Evolutionary conservation across 2,888 invertebrate species (phyloP).

Genomic region (Asteroscopus sphinx): DNA sequence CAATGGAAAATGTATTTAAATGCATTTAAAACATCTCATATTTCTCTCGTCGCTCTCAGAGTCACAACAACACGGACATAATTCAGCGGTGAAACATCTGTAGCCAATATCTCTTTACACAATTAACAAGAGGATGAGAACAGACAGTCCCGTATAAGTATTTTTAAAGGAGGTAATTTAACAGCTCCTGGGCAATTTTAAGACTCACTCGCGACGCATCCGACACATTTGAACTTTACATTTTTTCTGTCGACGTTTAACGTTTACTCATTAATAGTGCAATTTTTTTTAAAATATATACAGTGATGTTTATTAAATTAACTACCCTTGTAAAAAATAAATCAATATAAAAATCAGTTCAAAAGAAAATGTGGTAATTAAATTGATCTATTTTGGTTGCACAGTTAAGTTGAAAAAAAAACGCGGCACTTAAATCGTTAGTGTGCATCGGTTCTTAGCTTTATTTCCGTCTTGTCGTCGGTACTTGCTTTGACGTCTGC

Average conservation of each 20-base stretch:
- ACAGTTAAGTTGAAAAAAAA: constrained; percentile 46
- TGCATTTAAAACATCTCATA: constrained; percentile 80
- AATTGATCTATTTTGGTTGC: constrained; percentile 52
- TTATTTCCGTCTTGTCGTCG: constrained; percentile 81
- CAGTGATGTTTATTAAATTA: constrained; percentile 34
- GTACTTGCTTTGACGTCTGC: constrained; percentile 85
- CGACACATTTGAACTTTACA: constrained; percentile 39
- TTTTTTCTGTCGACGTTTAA: constrained; percentile 14
- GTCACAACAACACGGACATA: constrained; percentile 79
- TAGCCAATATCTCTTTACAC: constrained; percentile 85
- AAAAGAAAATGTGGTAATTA: constrained; percentile 37
- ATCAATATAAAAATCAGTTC: constrained; percentile 22
- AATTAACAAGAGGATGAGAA: constrained; percentile 84
- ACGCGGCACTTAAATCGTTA: constrained; percentile 57
- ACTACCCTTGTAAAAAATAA: constrained; percentile 11
- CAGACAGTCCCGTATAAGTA: constrained; percentile 80
- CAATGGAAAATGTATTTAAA: constrained; percentile 73
- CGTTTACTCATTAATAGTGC: constrained; percentile 36
- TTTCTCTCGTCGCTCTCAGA: constrained; percentile 78
- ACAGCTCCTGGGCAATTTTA: constrained; percentile 67
- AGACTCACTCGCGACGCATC: constrained; percentile 63
- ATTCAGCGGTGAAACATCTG: constrained; percentile 85
- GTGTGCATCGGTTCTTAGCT: constrained; percentile 70
- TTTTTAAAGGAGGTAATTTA: constrained; percentile 84
- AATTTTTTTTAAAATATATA: constrained; percentile 24